Base-by-base conservation (phyloP, 1,140 invertebrate genomes). In the Saccostrea cuccullata region DNA sequence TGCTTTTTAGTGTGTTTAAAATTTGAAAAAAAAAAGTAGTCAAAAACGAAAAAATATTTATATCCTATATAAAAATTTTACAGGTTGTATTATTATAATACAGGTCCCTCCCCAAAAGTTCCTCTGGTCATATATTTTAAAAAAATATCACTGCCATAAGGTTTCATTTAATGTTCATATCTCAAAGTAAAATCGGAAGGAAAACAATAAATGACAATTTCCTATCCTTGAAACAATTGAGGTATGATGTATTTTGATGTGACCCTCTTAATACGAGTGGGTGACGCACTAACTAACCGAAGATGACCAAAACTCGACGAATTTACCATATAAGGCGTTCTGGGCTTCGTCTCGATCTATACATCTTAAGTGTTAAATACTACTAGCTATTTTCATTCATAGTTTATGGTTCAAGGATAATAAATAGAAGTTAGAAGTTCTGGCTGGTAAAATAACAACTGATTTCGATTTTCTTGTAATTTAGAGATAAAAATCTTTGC, bases 171-270 rank as follows among this genome's bases (percentile, higher is more conserved):
- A n/a, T 36, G 23, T 15, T 36, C 0, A 13, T 26, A 77, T 77
- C 70, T 77, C 30, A 30, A 30, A 30, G 70, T 77, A 36, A 77
- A 77, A 77, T 77, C 23, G 70, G 70, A 77, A 77, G 70, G 70
- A 77, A 77, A 77, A 77, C 26, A 36, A 77, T 77, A 77, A 47
- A 77, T 26, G 70, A 77, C 11, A 36, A 30, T 77, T 77, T 77
- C 70, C 70, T 36, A 26, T 77, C 70, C 30, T 77, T 77, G 70
- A 36, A 77, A 15, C 70, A 77, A 77, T 23, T 36, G 70, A 77
- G 11, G 70, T 26, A 26, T 77, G 70, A 77, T 30, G 70, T 15
- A 77, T 36, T 77, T 77, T 26, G 26, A 77, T 77, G 70, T 77
- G 70, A 77, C 70, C 70, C 26, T 30, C 70, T 77, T 77, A 26